Evolutionary conservation across 2,113 vertebrate genomes (phyloP).

Genomic region (Arvicanthis niloticus): DNA sequence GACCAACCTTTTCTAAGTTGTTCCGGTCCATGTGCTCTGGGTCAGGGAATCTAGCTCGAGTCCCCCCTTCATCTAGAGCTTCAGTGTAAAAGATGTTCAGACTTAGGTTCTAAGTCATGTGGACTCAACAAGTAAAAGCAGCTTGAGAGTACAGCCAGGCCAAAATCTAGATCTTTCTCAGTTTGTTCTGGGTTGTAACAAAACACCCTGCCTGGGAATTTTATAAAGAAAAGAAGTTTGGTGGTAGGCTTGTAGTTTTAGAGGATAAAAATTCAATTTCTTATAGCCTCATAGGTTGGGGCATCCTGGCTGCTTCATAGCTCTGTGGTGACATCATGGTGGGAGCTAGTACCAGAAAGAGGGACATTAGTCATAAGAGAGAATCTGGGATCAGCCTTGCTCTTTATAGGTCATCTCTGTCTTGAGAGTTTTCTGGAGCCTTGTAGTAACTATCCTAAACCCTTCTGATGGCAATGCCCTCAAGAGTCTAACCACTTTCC

Average conservation of each 20-base stretch:
- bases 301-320: not conserved
- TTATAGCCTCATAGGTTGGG: not conserved
- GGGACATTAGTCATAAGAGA: not conserved
- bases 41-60: not conserved
- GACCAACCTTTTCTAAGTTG: not conserved
- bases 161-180: not conserved
- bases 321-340: no score
- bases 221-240: not conserved
- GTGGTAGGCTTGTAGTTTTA: not conserved
- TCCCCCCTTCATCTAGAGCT: not conserved
- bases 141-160: not conserved
- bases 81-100: not conserved
- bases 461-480: no score
- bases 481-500: not conserved
- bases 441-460: not conserved
- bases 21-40: not conserved
- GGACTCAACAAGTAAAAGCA: not conserved
- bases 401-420: not conserved
- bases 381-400: no score
- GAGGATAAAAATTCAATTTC: not conserved
- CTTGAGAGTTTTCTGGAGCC: not conserved
- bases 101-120: not conserved
- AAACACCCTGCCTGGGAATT: not conserved
- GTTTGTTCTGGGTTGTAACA: not conserved
- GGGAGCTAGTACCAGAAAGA: not conserved